Evolutionary conservation across 1,140 invertebrate species (phyloP), one percentile per base, ranked within the genome.

Genomic region (Epicauta chinensis): DNA sequence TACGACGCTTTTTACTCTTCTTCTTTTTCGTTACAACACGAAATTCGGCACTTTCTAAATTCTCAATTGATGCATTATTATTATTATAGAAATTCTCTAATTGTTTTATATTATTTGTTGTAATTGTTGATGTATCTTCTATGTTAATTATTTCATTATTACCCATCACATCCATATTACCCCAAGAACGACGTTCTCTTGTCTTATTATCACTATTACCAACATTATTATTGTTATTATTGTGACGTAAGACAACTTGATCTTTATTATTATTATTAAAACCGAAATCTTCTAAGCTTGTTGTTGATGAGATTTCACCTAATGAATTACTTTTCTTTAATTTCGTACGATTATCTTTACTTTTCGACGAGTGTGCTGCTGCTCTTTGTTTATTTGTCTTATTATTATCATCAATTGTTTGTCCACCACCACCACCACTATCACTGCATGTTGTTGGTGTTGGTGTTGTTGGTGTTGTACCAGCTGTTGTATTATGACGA

Each of bases 11-110:
- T 62, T 85, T 82, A 56, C 78, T 79, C 53, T 81, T 81, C 58
- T 83, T 84, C 59, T 83, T 84, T 58, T 85, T 86, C 7, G 81
- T 84, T 35, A 87, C 84, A 15, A 84, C 80, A 59, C 82, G 76
- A 67, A 86, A 86, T 45, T 86, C 84, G 1, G 74, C 69, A 12
- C 71, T 72, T 64, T 78, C 76, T 30, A 68, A 42, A 47, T 65
- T 62, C 23, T 69, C 64, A 17, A 64, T 56, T 1, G 62, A 65
- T 3, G 64, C 69, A 66, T 59, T 76, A 67, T 30, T 69, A 66
- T 59, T 76, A 67, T 30, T 69, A 60, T 59, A 75, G 65, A 39
- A 61, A 43, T 23, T 73, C 70, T 53, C 66, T 41, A 69, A 51
- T 2, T 55, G 47, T 34, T 53, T 31, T 44, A 51, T 47, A 49